Base-by-base conservation (phyloP, 1,140 invertebrate species). In the Hypothenemus hampei region DNA sequence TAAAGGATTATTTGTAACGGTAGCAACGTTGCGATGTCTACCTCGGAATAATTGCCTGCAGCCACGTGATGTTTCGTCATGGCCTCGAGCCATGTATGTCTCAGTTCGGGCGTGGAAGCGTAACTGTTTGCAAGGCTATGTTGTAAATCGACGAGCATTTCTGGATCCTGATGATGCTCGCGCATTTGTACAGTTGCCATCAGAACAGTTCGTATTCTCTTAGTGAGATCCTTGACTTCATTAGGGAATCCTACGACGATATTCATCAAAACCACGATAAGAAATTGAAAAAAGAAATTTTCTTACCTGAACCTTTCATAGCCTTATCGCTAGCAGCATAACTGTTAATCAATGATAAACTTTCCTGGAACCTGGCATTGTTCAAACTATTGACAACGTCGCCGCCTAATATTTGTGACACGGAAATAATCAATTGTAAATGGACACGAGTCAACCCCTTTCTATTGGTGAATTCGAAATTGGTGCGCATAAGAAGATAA, bases 51-150 rank as follows among this genome's bases (percentile, higher is more conserved):
- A 74, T 93, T 87, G 13, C 78, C 78, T 68, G 91, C 83, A 50
- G 84, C 77, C 0, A 82, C 77, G 68, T 97, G 91, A 71, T 91
- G 86, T 37, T 84, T 77, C 51, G 92, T 89, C 82, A 97, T 93
- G 3, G 89, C 90, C 58, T 94, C 86, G 3, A 98, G 79, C 93
- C 93, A 95, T 0, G 93, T 95, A 68, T 91, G 87, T 2, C 94
- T 75, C 33, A 97, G 73, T 68, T 95, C 90, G 3, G 93, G 92
- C 0, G 92, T 97, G 45, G 90, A 93, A 36, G 93, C 88, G 70
- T 97, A 98, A 0, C 90, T 93, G 70, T 93, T 91, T 1, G 94
- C 94, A 43, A 98, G 73, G 63, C 90, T 91, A 68, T 96, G 86
- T 72, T 97, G 93, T 26, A 97, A 76, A 73, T 97, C 93, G 0